Evolutionary conservation across 2,113 vertebrate genomes (phyloP).

Genomic region (Tautogolabrus adspersus): DNA sequence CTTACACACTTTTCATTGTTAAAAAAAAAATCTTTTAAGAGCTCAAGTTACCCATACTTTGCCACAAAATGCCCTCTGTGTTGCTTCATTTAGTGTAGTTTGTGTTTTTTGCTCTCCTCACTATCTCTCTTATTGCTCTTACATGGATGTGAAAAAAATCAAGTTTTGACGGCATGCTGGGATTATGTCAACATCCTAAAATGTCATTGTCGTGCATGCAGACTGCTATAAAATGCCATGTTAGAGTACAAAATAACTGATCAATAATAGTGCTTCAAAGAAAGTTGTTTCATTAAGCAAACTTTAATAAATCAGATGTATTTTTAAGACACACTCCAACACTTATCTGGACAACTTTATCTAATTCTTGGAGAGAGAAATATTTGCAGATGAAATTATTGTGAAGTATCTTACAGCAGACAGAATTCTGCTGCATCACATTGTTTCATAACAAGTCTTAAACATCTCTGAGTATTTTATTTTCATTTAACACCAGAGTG

Average conservation of each 20-base stretch:
- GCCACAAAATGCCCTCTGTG: neutral
- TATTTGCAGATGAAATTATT: neutral
- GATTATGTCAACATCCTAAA: no score
- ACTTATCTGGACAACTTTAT: neutral
- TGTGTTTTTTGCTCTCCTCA: neutral
- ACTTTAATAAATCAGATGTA: no score
- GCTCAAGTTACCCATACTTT: neutral
- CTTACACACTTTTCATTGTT: neutral
- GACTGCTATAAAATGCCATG: neutral
- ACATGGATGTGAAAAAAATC: neutral
- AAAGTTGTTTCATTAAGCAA: neutral
- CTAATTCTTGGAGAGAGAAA: conserved; percentile 5
- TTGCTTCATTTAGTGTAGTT: neutral
- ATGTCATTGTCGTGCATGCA: no score
- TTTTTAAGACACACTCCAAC: no score
- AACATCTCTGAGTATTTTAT: conserved; percentile 54
- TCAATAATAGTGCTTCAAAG: neutral
- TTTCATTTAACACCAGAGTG: conserved; percentile 35
- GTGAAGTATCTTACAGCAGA: neutral
- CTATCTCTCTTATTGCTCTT: neutral
- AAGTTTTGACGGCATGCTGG: no score
- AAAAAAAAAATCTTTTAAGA: neutral
- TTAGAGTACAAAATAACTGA: neutral
- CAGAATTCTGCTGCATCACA: conserved; percentile 51
- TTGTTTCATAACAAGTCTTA: conserved; percentile 33